These are phyloP conservation scores for Acridotheres tristis DNA, from an alignment of 2,797 vertebrate genomes.

Conservation along the genomic window DNA sequence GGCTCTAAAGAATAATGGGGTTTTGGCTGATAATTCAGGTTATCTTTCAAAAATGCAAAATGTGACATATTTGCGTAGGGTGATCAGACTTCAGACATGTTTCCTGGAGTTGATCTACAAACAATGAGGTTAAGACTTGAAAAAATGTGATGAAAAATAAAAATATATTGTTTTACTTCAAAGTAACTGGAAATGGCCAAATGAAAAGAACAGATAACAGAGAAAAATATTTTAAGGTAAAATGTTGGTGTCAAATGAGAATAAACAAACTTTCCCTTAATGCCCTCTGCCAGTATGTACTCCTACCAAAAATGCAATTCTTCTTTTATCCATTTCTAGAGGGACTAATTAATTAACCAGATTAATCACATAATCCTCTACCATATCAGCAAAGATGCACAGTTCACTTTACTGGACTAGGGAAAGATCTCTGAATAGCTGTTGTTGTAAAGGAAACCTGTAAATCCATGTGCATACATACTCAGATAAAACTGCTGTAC, in stretches of 20 bases:
- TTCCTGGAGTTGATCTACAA: background rate
- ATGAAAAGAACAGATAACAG: background rate
- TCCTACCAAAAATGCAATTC: background rate
- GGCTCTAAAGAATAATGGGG: background rate
- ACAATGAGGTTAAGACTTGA: background rate
- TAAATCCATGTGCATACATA: background rate
- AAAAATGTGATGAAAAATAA: background rate
- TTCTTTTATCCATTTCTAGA: background rate
- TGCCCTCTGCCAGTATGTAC: background rate
- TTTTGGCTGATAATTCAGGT: background rate
- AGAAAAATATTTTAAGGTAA: background rate
- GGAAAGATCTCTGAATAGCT: background rate
- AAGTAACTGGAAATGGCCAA: background rate
- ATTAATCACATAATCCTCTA: background rate
- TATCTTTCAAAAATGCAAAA: background rate
- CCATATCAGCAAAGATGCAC: background rate
- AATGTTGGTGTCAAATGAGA: background rate
- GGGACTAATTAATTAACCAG: background rate
- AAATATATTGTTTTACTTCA: background rate
- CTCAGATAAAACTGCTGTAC: background rate
- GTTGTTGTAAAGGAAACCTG: rapidly evolving
- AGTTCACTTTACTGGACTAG: background rate
- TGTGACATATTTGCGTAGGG: background rate
- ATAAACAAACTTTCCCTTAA: background rate
- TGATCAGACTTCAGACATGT: background rate